Percentiles rank a stretch among this genome's conserved stretches.
Evolutionary conservation across 1,140 invertebrate genomes (phyloP).

Genomic region (Drosophila bocki): DNA sequence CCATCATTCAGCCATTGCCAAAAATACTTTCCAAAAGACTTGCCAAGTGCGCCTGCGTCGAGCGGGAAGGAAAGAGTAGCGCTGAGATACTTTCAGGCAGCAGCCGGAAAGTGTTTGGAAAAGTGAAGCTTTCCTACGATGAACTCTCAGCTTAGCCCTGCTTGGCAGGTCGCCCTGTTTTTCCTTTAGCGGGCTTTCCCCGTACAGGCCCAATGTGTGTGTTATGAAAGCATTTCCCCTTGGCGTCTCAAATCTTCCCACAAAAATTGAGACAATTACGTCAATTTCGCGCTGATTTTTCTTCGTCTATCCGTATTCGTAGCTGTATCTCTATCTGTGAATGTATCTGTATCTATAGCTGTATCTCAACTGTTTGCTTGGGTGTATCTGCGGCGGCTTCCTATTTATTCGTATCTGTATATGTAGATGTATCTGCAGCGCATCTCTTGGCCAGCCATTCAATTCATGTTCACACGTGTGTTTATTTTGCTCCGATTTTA

Average conservation of each 20-base stretch:
- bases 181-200: background rate
- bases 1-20: slow-evolving; percentile 45
- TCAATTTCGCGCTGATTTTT: slow-evolving; percentile 78
- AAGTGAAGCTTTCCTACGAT: slow-evolving; percentile 21
- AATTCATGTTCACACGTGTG: slow-evolving; percentile 79
- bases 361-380: slow-evolving; percentile 11
- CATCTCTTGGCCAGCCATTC: slow-evolving; percentile 73
- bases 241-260: slow-evolving; percentile 27
- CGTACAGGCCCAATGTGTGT: background rate
- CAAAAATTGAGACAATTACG: slow-evolving; percentile 78
- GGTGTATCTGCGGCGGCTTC: slow-evolving; percentile 18
- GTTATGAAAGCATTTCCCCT: slow-evolving; percentile 20
- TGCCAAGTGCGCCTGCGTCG: slow-evolving; percentile 61
- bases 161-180: too few relatives aligned
- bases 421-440: slow-evolving; percentile 57
- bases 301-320: slow-evolving; percentile 35
- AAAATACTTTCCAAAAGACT: slow-evolving; percentile 32
- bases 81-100: background rate
- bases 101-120: slow-evolving; percentile 13
- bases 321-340: background rate
- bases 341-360: slow-evolving; percentile 14
- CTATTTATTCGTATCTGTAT: slow-evolving; percentile 16
- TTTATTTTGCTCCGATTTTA: slow-evolving; percentile 65
- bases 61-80: slow-evolving; percentile 14
- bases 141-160: background rate